phyloP scores from a whole-genome alignment of 2,113 vertebrate species.

The Lipophrys pholis region DNA sequence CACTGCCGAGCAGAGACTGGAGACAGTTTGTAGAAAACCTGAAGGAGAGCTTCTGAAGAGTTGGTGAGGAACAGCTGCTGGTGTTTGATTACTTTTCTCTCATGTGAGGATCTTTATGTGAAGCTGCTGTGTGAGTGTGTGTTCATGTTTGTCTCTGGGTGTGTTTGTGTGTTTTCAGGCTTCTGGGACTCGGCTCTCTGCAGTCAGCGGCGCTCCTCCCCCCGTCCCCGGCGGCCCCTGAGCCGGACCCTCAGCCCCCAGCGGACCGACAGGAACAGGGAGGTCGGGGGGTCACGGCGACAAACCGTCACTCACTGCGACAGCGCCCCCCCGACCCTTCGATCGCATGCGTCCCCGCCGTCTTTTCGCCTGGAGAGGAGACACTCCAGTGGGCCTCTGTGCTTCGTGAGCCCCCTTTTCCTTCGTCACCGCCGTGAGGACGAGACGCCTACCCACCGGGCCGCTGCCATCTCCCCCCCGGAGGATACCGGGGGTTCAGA shows the following conservation, averaged over 20 bases:
- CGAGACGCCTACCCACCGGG: neutral
- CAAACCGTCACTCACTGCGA: conserved; percentile 83
- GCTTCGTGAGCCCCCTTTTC: conserved; percentile 94
- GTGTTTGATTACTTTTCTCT: too few species aligned
- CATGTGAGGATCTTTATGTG: too few species aligned
- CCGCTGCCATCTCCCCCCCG: conserved; percentile 21
- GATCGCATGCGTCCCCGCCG: conserved; percentile 79
- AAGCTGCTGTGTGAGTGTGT: too few species aligned
- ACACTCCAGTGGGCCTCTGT: conserved; percentile 89
- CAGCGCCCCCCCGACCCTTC: conserved; percentile 88
- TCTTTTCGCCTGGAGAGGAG: conserved; percentile 85
- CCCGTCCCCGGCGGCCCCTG: conserved; percentile 75
- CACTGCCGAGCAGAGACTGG: too few species aligned
- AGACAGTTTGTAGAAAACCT: too few species aligned
- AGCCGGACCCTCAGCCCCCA: conserved; percentile 79
- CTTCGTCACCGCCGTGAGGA: conserved; percentile 68
- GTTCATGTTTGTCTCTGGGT: conserved; percentile 4
- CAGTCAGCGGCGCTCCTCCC: conserved; percentile 79
- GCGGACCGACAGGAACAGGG: conserved; percentile 43
- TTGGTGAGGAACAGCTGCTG: too few species aligned
- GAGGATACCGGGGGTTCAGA: conserved; percentile 46
- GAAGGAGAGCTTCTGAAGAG: too few species aligned
- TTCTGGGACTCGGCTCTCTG: conserved; percentile 92
- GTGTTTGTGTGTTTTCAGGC: conserved; percentile 77
- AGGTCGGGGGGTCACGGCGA: conserved; percentile 20